A percentile compares a stretch with the other conserved stretches of the same genome.
Conservation (phyloP, 2,888 invertebrate species). For the Diadegma fenestrale region DNA sequence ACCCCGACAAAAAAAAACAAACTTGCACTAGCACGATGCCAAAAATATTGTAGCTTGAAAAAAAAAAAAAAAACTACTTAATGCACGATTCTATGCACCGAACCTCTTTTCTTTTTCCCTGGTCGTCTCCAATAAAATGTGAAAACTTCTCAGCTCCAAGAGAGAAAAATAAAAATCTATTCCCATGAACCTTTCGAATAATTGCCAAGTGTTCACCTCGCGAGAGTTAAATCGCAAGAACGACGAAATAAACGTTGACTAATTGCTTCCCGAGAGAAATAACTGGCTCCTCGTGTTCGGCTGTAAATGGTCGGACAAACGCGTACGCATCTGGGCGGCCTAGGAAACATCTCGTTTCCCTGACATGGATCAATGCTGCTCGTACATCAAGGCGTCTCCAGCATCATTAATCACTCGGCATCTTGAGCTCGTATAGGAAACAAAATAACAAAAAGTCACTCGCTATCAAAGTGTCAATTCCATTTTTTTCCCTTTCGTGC, state of each 20-base stretch:
- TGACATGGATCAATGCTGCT: slow-evolving; percentile 65
- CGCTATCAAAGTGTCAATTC: slow-evolving; percentile 3
- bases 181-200: neutral
- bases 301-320: slow-evolving; percentile 7
- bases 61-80: slow-evolving; percentile 5
- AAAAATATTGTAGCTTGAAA: slow-evolving; percentile 16
- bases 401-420: slow-evolving; percentile 16
- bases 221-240: slow-evolving; percentile 5
- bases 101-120: neutral
- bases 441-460: neutral
- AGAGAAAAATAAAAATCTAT: neutral
- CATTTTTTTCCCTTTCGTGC: neutral
- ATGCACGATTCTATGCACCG: neutral
- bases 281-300: neutral
- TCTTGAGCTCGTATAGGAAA: neutral
- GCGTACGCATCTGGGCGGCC: neutral
- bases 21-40: neutral
- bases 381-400: slow-evolving; percentile 8
- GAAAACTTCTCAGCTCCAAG: neutral
- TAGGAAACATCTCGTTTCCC: slow-evolving; percentile 53
- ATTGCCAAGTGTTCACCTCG: neutral
- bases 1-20: slow-evolving; percentile 42
- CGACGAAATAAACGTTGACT: neutral
- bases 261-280: slow-evolving; percentile 53
- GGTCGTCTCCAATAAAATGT: neutral